phyloP scores from a whole-genome alignment of 1,140 invertebrate species.

The Cydia fagiglandana region DNA sequence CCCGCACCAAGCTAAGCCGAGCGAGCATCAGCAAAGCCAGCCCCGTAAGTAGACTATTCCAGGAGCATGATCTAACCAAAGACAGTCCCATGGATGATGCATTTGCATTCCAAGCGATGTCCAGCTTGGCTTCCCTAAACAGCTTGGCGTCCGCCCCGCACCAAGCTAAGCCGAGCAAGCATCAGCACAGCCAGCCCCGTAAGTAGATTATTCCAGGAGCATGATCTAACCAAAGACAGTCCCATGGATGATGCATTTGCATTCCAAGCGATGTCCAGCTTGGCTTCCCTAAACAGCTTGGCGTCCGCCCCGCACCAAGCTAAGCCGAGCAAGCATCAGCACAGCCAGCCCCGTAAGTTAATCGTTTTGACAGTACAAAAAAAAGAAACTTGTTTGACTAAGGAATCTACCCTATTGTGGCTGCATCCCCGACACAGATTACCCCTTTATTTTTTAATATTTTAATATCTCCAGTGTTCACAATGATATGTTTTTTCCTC shows the following conservation, averaged over 20 bases:
- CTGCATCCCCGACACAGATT: no score
- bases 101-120: slow-evolving; percentile 57
- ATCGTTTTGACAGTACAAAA: no score
- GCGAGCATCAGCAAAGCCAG: slow-evolving; percentile 45
- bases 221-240: slow-evolving; percentile 72
- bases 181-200: slow-evolving; percentile 42
- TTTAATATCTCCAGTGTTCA: neutral
- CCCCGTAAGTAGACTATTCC: slow-evolving; percentile 45
- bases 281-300: slow-evolving; percentile 68
- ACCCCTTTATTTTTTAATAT: no score
- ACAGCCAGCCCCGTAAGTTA: slow-evolving; percentile 42
- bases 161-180: slow-evolving; percentile 55
- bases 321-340: slow-evolving; percentile 51
- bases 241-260: slow-evolving; percentile 68
- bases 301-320: slow-evolving; percentile 68
- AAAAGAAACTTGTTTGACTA: no score
- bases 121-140: slow-evolving; percentile 67
- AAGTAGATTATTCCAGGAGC: slow-evolving; percentile 47
- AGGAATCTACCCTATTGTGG: no score
- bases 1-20: slow-evolving; percentile 62
- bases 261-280: slow-evolving; percentile 58
- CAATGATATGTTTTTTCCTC: neutral
- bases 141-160: slow-evolving; percentile 69
- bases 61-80: slow-evolving; percentile 75
- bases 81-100: slow-evolving; percentile 71